Percentiles rank a stretch among this genome's conserved stretches.
Evolutionary conservation across 2,888 invertebrate genomes (phyloP).

Genomic region (Tiphia femorata): DNA sequence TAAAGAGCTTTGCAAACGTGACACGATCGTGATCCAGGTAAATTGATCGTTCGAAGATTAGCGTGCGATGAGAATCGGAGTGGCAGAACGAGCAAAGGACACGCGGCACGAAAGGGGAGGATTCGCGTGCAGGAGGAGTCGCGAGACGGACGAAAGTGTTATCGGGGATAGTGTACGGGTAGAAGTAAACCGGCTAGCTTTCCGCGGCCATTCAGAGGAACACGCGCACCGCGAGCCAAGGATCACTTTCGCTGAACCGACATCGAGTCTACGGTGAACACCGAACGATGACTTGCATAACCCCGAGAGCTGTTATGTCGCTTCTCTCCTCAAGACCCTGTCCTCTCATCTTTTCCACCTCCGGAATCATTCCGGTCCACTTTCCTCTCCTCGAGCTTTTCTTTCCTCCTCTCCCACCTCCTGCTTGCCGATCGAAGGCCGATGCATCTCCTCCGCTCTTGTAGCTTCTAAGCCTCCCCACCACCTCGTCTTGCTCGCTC

Average conservation of each 20-base stretch:
- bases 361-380: slow-evolving; percentile 29
- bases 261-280: neutral
- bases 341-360: slow-evolving; percentile 21
- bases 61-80: too few species aligned
- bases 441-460: neutral
- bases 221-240: neutral
- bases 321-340: slow-evolving; percentile 24
- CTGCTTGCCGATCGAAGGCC: neutral
- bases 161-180: too few species aligned
- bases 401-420: neutral
- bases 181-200: neutral
- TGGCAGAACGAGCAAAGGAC: too few species aligned
- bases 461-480: too few species aligned
- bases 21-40: too few species aligned
- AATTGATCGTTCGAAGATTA: too few species aligned
- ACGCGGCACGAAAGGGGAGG: neutral
- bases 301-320: slow-evolving; percentile 27
- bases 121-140: neutral
- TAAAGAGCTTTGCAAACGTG: too few species aligned
- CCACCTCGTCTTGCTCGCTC: neutral
- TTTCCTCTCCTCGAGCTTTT: neutral
- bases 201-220: neutral
- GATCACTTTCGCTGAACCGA: neutral
- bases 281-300: slow-evolving; percentile 44
- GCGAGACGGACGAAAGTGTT: neutral